Percentiles rank a stretch among this genome's conserved stretches.
phyloP scores from a whole-genome alignment of 2,113 vertebrate genomes.

The Erpornis zantholeuca region DNA sequence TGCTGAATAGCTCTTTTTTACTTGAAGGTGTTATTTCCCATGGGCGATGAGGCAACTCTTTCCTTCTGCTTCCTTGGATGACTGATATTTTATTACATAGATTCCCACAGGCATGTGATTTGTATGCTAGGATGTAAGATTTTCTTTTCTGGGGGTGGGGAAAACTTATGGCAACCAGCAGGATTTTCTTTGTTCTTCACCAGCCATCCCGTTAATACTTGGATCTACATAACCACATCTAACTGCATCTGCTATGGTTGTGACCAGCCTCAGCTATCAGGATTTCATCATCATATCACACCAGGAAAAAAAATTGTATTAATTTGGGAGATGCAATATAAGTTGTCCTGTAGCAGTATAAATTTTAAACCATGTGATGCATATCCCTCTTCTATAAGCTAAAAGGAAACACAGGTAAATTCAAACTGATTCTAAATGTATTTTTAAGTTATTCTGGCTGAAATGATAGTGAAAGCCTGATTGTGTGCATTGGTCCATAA shows the following conservation, averaged over 20 bases:
- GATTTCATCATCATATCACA: constrained; percentile 52
- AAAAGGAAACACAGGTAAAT: background rate
- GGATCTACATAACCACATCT: constrained; percentile 19
- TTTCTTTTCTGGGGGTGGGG: background rate
- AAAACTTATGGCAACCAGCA: background rate
- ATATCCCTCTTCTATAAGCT: background rate
- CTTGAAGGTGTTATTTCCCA: constrained; percentile 59
- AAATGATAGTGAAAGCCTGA: constrained; percentile 60
- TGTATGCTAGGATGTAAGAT: background rate
- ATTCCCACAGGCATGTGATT: constrained; percentile 57
- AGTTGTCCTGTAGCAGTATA: background rate
- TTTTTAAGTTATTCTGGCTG: background rate
- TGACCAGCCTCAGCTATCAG: constrained; percentile 16
- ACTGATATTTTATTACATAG: constrained; percentile 61
- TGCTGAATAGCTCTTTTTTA: constrained; percentile 47
- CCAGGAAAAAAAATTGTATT: background rate
- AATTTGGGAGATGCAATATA: background rate
- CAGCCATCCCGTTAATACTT: constrained; percentile 3
- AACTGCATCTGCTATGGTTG: constrained; percentile 43
- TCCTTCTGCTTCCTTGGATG: constrained; percentile 55
- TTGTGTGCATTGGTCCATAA: constrained; percentile 10
- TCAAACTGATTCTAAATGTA: background rate
- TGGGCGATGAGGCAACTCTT: constrained; percentile 44
- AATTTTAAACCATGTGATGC: background rate
- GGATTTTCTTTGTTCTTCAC: constrained; percentile 31